A percentile compares a stretch with the other conserved stretches of the same genome.
phyloP scores from a whole-genome alignment of 2,888 invertebrate genomes.

The Cheiracanthium punctorium region DNA sequence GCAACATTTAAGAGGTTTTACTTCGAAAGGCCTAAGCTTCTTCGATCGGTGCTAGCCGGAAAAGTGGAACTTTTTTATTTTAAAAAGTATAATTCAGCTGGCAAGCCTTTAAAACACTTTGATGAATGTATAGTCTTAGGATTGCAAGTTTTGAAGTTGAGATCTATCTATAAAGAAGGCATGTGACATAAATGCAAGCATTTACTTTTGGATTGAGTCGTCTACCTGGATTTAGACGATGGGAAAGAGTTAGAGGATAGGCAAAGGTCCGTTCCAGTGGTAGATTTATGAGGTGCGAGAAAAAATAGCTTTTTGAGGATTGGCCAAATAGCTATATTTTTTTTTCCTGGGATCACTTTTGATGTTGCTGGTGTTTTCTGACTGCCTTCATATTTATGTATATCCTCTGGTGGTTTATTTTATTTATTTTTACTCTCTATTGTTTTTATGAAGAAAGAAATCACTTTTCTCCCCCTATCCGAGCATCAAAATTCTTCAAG shows the following conservation, averaged over 20 bases:
- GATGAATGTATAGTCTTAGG: conserved; percentile 54
- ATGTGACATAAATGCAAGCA: conserved; percentile 45
- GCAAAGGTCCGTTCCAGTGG: conserved; percentile 44
- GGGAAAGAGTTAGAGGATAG: conserved; percentile 54
- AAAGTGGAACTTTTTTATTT: conserved; percentile 7
- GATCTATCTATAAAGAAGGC: conserved; percentile 27
- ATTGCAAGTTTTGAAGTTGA: conserved; percentile 13
- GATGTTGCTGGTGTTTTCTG: conserved; percentile 57
- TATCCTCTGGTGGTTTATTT: conserved; percentile 35
- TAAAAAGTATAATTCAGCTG: conserved; percentile 38
- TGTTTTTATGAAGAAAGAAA: conserved; percentile 38
- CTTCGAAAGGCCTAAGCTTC: background rate
- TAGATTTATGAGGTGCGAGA: conserved; percentile 60
- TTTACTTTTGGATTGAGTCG: conserved; percentile 38
- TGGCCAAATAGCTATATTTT: conserved; percentile 62
- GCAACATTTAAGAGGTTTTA: no score
- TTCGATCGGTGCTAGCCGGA: background rate
- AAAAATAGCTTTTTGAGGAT: conserved; percentile 59
- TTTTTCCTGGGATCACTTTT: conserved; percentile 33
- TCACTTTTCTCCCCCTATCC: background rate
- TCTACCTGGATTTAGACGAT: conserved; percentile 54
- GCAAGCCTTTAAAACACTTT: conserved; percentile 40
- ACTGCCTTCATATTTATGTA: conserved; percentile 65
- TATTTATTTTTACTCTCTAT: conserved; percentile 20
- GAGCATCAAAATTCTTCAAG: background rate